phyloP scores from a whole-genome alignment of 2,888 invertebrate genomes.

The Anodontia alba region DNA sequence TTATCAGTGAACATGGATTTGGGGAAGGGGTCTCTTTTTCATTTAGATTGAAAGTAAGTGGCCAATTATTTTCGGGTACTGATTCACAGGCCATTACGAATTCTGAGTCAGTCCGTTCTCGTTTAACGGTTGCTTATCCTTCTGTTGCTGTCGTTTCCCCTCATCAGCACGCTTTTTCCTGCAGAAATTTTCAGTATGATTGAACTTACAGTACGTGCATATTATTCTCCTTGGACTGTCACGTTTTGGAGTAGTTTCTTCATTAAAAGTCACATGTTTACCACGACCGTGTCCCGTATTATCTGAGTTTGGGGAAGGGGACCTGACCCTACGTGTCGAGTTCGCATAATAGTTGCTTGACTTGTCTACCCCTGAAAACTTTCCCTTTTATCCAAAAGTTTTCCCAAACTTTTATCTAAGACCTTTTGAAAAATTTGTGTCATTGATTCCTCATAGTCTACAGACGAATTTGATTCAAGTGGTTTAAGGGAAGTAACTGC shows the following conservation, averaged over 20 bases:
- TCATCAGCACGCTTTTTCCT: background rate
- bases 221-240: background rate
- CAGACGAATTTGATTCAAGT: background rate
- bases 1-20: background rate
- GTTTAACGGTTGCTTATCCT: background rate
- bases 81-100: background rate
- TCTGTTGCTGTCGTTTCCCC: background rate
- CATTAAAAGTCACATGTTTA: background rate
- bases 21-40: background rate
- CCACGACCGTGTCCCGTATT: background rate
- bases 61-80: background rate
- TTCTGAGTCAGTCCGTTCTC: slow-evolving; percentile 9
- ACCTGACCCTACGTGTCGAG: background rate
- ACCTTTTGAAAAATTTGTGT: background rate
- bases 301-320: slow-evolving; percentile 5
- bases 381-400: too few species aligned
- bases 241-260: background rate
- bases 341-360: background rate
- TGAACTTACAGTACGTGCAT: background rate
- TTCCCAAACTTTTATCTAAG: background rate
- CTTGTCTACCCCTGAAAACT: background rate
- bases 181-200: slow-evolving; percentile 4
- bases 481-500: slow-evolving; percentile 6
- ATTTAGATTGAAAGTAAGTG: background rate
- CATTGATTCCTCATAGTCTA: background rate